These are phyloP conservation scores for Terebella lapidaria DNA, from an alignment of 2,888 invertebrate genomes.

Conservation along the genomic window DNA sequence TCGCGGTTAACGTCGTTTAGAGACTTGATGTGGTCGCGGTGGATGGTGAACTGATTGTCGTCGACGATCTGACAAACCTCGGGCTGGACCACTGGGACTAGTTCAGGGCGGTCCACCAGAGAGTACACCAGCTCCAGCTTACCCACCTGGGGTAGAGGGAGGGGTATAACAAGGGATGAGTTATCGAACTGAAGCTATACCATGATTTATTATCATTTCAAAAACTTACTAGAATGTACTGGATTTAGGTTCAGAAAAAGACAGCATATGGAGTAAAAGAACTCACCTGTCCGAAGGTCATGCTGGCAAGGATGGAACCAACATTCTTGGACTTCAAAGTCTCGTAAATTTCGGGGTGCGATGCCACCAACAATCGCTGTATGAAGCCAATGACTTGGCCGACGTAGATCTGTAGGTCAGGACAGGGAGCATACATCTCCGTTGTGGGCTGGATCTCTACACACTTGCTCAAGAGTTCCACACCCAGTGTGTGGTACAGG, in stretches of 20 bases:
- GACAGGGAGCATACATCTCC: slow-evolving; percentile 33
- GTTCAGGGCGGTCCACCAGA: slow-evolving; percentile 27
- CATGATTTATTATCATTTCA: neutral
- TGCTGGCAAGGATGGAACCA: slow-evolving; percentile 22
- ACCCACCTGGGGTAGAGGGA: slow-evolving; percentile 6
- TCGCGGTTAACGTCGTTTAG: slow-evolving; percentile 34
- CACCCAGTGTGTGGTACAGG: slow-evolving; percentile 9
- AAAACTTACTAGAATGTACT: neutral
- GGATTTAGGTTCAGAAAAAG: neutral
- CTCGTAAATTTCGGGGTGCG: slow-evolving; percentile 30
- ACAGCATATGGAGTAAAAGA: neutral
- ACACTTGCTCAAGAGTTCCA: slow-evolving; percentile 29
- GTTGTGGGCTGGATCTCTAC: slow-evolving; percentile 28
- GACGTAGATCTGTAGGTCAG: slow-evolving; percentile 34
- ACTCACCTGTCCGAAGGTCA: slow-evolving; percentile 21
- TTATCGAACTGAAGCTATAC: too few relatives aligned
- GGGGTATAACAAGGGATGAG: too few relatives aligned
- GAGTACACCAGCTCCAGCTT: slow-evolving; percentile 34
- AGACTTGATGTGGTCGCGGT: slow-evolving; percentile 26
- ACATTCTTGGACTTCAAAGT: slow-evolving; percentile 24
- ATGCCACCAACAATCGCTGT: slow-evolving; percentile 34
- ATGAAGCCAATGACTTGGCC: slow-evolving; percentile 28
- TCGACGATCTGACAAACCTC: slow-evolving; percentile 31
- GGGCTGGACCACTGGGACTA: slow-evolving; percentile 20
- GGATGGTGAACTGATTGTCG: slow-evolving; percentile 31